Evolutionary conservation across 1,140 invertebrate species (phyloP).

Genomic region (Trissolcus basalis): DNA sequence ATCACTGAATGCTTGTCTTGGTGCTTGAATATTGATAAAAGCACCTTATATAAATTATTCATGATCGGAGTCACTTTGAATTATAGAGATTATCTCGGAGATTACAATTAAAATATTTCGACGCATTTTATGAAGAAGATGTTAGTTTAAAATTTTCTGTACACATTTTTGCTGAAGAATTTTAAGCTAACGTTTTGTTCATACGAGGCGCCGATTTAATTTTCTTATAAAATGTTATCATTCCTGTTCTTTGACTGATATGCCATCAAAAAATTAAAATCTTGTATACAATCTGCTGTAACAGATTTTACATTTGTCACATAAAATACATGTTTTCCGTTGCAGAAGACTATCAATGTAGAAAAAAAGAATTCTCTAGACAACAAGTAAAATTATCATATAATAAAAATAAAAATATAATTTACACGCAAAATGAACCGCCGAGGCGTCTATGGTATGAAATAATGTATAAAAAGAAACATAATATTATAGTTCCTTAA

Average conservation of each 20-base stretch:
- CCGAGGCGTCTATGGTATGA: not conserved
- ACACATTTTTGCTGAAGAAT: too few species aligned
- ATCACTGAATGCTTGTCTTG: conserved; percentile 21
- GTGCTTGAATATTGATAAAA: conserved; percentile 5
- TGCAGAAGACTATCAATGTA: too few species aligned
- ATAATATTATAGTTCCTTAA: not conserved
- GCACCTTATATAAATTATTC: not conserved
- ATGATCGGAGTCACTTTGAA: not conserved
- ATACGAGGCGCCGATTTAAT: too few species aligned
- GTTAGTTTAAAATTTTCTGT: too few species aligned
- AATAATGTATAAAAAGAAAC: not conserved
- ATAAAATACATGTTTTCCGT: conserved; percentile 11
- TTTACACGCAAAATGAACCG: not conserved
- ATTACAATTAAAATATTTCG: not conserved
- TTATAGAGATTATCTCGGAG: not conserved
- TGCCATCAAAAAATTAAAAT: conserved; percentile 17
- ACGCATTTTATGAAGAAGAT: too few species aligned
- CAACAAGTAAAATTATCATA: not conserved
- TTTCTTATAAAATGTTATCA: too few species aligned
- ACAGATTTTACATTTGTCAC: conserved; percentile 9
- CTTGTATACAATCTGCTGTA: not conserved
- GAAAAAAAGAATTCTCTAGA: too few species aligned
- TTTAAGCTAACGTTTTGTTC: too few species aligned
- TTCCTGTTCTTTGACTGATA: conserved; percentile 5
- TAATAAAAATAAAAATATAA: not conserved